Evolutionary conservation across 2,888 invertebrate species (phyloP), one percentile per base, ranked within the genome.

Genomic region (Apodemia mormo): DNA sequence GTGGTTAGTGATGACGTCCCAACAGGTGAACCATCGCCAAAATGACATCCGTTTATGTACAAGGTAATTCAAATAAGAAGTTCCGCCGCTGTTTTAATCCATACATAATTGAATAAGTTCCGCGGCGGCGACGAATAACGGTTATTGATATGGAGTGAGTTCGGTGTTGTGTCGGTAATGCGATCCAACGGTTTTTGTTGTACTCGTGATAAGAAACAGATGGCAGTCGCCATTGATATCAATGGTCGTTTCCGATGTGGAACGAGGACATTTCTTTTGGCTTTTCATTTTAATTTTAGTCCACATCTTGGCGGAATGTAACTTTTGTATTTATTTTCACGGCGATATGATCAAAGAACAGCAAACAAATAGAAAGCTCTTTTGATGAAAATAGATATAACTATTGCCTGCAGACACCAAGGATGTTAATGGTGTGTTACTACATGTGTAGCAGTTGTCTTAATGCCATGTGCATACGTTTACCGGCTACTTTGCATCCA

Each of bases 31-130:
- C 10, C 30, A 30, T 12, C 9, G 30, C 5, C 30, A 29, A 12
- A 58, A 30, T 4, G 10, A 29, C 29, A 9, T 58, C 22, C 5
- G 30, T 30, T 33, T 30, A 0, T 33, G 30, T 33, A 61, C 33
- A 33, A 10, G 33, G 29, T 33, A 12, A 61, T 10, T 30, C 33
- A 14, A 61, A 12, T 14, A 61, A 61, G 1, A 61, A 30, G 61
- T 61, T 61, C 8, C 14, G 33, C 5, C 14, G 12, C 12, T 61
- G 61, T 33, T 49, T 61, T 61, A 61, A 33, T 33, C 14, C 12
- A 61, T 61, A 61, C 61, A 29, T 61, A 61, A 61, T 61, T 61
- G 61, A 61, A 61, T 61, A 61, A 61, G 61, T 61, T 61, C 4
- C 4, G 61, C 61, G 6, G 61, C 29, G 61, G 33, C 22, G 22